Conservation (phyloP, 1,140 invertebrate genomes). For the Teleopsis dalmanni region DNA sequence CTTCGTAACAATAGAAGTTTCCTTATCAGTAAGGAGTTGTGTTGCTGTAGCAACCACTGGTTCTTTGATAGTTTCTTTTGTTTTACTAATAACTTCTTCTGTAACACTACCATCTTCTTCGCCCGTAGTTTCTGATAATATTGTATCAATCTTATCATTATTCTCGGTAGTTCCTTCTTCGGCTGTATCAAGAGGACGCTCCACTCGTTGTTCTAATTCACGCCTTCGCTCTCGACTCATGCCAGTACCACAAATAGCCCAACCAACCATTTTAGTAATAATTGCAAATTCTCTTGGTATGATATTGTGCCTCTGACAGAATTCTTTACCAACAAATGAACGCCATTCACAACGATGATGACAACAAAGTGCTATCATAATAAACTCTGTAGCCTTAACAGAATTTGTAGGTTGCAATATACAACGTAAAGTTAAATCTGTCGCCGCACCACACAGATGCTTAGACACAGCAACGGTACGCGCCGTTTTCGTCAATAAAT, state of each 20-base stretch:
- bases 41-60: neutral
- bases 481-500: constrained; percentile 45
- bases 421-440: constrained; percentile 67
- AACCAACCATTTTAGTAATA: constrained; percentile 70
- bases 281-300: constrained; percentile 61
- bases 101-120: too few species aligned
- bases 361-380: constrained; percentile 77
- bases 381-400: constrained; percentile 47
- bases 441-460: constrained; percentile 78
- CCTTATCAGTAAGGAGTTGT: too few species aligned
- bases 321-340: constrained; percentile 60
- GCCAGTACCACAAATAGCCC: constrained; percentile 71
- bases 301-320: constrained; percentile 51
- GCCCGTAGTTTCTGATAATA: too few species aligned
- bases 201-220: constrained; percentile 31
- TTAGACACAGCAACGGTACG: constrained; percentile 68
- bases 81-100: constrained; percentile 17
- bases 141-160: constrained; percentile 22
- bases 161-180: constrained; percentile 14
- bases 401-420: constrained; percentile 24
- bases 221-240: constrained; percentile 45
- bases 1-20: too few species aligned
- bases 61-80: too few species aligned
- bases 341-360: constrained; percentile 73
- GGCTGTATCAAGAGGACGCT: neutral